Conservation (phyloP, 2,797 vertebrate genomes). For the Sebastes itinus region DNA sequence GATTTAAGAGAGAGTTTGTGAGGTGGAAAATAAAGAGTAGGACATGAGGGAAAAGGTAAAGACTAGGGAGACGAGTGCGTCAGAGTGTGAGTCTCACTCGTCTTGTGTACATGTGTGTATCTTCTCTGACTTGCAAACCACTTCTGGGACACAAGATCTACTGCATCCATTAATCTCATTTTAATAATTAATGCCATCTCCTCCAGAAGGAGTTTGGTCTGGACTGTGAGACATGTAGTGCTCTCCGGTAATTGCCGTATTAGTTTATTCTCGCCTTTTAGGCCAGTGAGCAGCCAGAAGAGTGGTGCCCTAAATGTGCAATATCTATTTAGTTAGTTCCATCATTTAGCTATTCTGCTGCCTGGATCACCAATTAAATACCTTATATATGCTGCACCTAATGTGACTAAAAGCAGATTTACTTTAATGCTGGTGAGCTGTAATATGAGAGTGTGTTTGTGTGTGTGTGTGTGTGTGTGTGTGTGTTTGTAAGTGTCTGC, state of each 20-base stretch:
- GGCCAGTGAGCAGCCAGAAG: not conserved
- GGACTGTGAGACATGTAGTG: conserved; percentile 45
- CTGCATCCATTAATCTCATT: conserved; percentile 62
- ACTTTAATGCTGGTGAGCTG: not conserved
- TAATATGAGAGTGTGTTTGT: not conserved
- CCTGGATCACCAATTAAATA: not conserved
- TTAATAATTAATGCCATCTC: conserved; percentile 70
- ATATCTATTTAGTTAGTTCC: not conserved
- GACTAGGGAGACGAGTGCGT: not conserved
- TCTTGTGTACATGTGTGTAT: not conserved
- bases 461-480: not conserved
- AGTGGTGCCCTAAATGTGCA: not conserved
- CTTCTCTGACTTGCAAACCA: conserved; percentile 35
- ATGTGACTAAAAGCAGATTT: not conserved
- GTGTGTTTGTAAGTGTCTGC: not conserved
- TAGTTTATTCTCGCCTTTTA: conserved; percentile 34
- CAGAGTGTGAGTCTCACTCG: not conserved
- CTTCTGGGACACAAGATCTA: conserved; percentile 49
- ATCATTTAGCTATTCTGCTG: not conserved
- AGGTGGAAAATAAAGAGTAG: conserved; percentile 4
- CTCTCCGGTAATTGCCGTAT: conserved; percentile 38
- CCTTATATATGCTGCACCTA: not conserved
- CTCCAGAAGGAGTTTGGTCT: conserved; percentile 39
- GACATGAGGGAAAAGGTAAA: not conserved
- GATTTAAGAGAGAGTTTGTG: not conserved